phyloP scores from a whole-genome alignment of 2,113 vertebrate genomes.

The Halcyon senegalensis region DNA sequence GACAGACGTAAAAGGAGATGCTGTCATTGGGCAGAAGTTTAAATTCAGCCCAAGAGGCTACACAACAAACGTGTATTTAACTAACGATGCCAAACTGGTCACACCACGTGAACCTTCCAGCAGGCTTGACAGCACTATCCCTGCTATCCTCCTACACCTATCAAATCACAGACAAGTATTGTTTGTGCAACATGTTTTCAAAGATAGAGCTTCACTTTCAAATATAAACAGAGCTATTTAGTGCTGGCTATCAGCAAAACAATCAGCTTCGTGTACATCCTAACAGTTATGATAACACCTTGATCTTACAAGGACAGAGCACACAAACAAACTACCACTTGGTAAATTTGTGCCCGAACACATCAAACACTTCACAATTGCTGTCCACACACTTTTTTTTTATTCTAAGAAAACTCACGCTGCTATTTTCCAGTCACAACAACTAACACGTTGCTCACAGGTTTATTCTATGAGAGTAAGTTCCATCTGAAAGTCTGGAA shows the following conservation, averaged over 20 bases:
- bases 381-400: background rate
- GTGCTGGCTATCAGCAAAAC: background rate
- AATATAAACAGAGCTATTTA: background rate
- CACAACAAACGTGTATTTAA: background rate
- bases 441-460: background rate
- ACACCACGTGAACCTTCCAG: background rate
- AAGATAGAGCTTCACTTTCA: background rate
- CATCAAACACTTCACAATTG: background rate
- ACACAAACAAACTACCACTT: background rate
- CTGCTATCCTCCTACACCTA: background rate
- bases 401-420: background rate
- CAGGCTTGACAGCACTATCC: background rate
- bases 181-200: slow-evolving; percentile 8
- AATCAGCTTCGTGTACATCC: background rate
- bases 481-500: background rate
- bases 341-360: background rate
- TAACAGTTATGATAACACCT: background rate
- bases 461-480: background rate
- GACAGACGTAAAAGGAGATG: background rate
- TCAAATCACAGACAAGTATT: background rate
- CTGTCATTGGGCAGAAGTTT: background rate
- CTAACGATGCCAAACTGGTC: slow-evolving; percentile 12
- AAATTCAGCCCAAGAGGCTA: background rate
- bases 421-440: background rate
- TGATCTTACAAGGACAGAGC: background rate